Conservation (phyloP, 2,797 vertebrate species). For the Squalus acanthias region DNA sequence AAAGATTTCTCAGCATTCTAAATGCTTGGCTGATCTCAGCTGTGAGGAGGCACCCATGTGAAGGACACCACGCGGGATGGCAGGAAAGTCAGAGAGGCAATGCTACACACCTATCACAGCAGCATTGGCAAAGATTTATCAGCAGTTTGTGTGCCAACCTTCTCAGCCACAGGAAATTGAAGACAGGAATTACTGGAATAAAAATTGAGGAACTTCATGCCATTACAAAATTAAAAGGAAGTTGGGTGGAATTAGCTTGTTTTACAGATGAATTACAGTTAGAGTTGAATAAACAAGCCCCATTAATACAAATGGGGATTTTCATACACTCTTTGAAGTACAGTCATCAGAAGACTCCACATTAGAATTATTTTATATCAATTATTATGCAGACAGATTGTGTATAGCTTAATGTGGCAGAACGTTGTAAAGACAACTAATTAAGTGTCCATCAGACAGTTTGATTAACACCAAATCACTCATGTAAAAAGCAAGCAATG, state of each 20-base stretch:
- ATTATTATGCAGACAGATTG: background rate
- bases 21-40: background rate
- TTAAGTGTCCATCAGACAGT: conserved; percentile 22
- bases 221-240: background rate
- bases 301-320: background rate
- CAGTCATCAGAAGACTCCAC: background rate
- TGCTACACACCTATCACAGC: background rate
- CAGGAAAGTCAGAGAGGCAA: no score
- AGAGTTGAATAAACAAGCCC: background rate
- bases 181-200: background rate
- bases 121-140: background rate
- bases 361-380: background rate
- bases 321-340: background rate
- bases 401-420: background rate
- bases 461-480: conserved; percentile 25
- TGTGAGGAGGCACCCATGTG: background rate
- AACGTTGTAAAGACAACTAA: conserved; percentile 3
- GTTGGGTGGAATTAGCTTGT: background rate
- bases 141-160: background rate
- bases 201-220: background rate
- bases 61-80: background rate
- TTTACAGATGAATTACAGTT: background rate
- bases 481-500: background rate
- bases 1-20: background rate
- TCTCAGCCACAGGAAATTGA: background rate